phyloP scores from a whole-genome alignment of 2,113 vertebrate species.

The Cyprinodon brontotheroides region DNA sequence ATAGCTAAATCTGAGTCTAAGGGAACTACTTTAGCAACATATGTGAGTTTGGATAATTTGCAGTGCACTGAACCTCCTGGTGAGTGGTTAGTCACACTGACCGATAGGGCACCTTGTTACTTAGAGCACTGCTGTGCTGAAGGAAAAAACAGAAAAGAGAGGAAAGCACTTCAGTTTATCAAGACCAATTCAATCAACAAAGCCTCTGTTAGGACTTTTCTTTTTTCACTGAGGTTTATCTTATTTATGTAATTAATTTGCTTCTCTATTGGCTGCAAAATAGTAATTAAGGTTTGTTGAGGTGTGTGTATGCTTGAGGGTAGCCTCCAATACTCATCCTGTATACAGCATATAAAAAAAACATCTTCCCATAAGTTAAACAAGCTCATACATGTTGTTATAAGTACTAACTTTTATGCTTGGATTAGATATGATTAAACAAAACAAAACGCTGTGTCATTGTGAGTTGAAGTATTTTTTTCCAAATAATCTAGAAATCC shows the following conservation, averaged over 20 bases:
- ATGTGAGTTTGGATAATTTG: slow-evolving; percentile 29
- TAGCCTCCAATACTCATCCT: slow-evolving; percentile 1
- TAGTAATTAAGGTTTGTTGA: slow-evolving; percentile 31
- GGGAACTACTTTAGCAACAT: slow-evolving; percentile 29
- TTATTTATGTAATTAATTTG: slow-evolving; percentile 35
- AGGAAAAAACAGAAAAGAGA: slow-evolving; percentile 16
- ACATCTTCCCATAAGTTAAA: background rate
- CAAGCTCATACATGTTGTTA: background rate
- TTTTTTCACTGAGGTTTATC: slow-evolving; percentile 7
- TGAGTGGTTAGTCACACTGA: slow-evolving; percentile 16
- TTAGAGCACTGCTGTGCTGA: background rate
- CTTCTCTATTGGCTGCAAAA: background rate
- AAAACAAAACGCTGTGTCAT: background rate
- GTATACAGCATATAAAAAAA: background rate
- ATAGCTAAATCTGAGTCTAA: slow-evolving; percentile 16
- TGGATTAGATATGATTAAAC: background rate
- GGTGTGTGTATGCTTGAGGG: slow-evolving; percentile 1
- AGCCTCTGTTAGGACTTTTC: slow-evolving; percentile 27
- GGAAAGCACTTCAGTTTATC: slow-evolving; percentile 38
- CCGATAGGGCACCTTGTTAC: slow-evolving; percentile 7
- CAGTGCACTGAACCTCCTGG: slow-evolving; percentile 29
- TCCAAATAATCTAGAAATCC: no score
- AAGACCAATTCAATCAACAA: slow-evolving; percentile 40
- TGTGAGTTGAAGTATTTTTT: background rate
- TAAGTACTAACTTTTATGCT: no score